Base-by-base conservation (phyloP, 2,797 vertebrate species). In the Antennarius maculatus region DNA sequence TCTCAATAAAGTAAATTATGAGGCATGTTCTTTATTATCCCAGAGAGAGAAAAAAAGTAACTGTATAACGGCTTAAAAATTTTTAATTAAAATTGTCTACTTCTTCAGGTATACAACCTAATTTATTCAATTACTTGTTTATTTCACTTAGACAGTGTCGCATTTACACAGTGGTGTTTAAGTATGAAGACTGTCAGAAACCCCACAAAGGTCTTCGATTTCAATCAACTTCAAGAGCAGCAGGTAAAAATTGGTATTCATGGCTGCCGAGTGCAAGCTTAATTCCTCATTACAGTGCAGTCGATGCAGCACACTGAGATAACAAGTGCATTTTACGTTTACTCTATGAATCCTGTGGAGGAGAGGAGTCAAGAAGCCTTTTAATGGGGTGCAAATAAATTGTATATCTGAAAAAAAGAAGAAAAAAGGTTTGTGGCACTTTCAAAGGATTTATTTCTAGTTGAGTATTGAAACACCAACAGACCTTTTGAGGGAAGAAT, bases 221-320 rank as follows among this genome's bases (percentile, higher is more conserved):
- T 62, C 48, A 71, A 70, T 64, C 56, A 49, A 13, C 56, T 60
- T 29, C 47, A 74, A 54, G 47, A 56, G 46, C 37, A 37, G 48
- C 2, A 37, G 31, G 59, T 18, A 61, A 62, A 79, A 65, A 79
- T 83, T 86, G 43, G 60, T 75, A 88, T 84, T 85, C 82, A 82
- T 15, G 54, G 55, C 61, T 59, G 42, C 54, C 50, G 43, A 71
- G 28, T 39, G 50, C 29, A 46, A 51, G 52, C 47, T 3, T 4
- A 5, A 62, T 79, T 68, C 79, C 65, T 61, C 75, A 81, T 82
- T 71, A 68, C 48, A 50, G 54, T 4, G 57, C 56, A 61, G 66
- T 49, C 29, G 56, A 61, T 50, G 61, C 61, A 58, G 57, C 34
- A 59, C 62, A 39, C 17, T 16, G 54, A 82, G 78, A 83, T 79